Evolutionary conservation across 2,113 vertebrate species (phyloP), one percentile per base, ranked within the genome.

Genomic region (Oreochromis tanganicae): DNA sequence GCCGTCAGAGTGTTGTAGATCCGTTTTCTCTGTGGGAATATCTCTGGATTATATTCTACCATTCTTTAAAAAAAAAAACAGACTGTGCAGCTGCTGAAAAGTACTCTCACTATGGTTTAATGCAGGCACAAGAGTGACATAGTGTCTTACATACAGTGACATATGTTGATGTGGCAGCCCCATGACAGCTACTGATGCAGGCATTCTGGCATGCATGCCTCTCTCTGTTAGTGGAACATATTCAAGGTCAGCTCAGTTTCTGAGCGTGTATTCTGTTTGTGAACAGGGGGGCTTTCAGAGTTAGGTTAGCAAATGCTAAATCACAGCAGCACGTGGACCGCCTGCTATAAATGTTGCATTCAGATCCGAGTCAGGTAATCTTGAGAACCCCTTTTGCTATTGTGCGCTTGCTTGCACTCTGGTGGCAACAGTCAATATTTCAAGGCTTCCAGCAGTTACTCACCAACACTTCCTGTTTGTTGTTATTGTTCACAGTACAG

Each of bases 181-280:
- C 3, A 5, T 66, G 87, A 84, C 59, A 59, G 71, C n/a, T 54
- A 56, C 82, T 88, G 89, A 85, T 87, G 73, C 6, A 73, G 87
- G 78, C 83, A 17, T 29, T 14, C 57, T 78, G 19, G 2, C 52
- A 27, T 43, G 10, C 66, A 1, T 63, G 82, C 38, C 81, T 66
- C 68, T 68, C 48, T 27, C 36, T 80, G 85, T 75, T 38, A 63
- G 91, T 78, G 16, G 52, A 43, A 27, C 78, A 57, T 7, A 52
- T 36, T 89, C 83, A 89, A 89, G 83, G 87, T 89, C 91, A 91
- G 78, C 87, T 80, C 63, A 56, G 66, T 83, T 10, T 75, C 17
- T 9, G n/a, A 34, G 24, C 6, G 1, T 54, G 27, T 27, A 36
- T 43, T 32, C 59, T 34, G 48, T 66, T 38, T 21, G 59, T 61